Evolutionary conservation across 2,888 invertebrate genomes (phyloP).

Genomic region (Hydroisotoma schaefferi): DNA sequence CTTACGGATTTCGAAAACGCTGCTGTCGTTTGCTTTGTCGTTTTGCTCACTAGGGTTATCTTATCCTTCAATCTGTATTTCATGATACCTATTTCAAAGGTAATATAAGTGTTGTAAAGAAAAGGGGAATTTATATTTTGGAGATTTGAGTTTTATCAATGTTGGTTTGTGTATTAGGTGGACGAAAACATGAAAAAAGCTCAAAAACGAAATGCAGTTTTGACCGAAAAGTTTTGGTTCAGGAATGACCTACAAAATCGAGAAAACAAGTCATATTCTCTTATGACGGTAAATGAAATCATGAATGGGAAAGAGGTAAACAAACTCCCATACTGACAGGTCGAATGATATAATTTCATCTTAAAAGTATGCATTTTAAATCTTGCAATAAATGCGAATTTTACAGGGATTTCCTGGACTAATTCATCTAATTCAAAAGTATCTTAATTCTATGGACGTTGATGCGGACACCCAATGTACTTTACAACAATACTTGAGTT

Average conservation of each 20-base stretch:
- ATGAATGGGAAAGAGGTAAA: conserved; percentile 83
- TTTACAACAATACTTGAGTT: conserved; percentile 86
- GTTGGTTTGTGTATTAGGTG: conserved; percentile 56
- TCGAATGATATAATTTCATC: background rate
- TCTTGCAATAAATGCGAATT: background rate
- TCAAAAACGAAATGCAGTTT: conserved; percentile 83
- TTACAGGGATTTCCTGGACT: conserved; percentile 78
- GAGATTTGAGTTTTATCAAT: background rate
- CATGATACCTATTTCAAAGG: conserved; percentile 95
- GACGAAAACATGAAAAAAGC: conserved; percentile 97
- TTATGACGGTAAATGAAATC: conserved; percentile 93
- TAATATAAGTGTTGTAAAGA: conserved; percentile 50
- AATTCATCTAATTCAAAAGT: conserved; percentile 88
- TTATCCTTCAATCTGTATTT: conserved; percentile 93
- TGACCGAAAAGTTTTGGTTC: conserved; percentile 87
- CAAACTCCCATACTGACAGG: no score
- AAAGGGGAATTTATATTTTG: background rate
- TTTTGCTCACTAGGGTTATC: conserved; percentile 92
- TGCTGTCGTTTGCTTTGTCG: conserved; percentile 95
- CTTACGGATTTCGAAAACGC: conserved; percentile 99
- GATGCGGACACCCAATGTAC: conserved; percentile 94
- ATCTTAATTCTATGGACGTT: conserved; percentile 90
- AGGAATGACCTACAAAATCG: conserved; percentile 53
- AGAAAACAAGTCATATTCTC: conserved; percentile 60
- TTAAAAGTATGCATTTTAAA: background rate